Conservation (phyloP, 1,140 invertebrate genomes). For the Mercenaria mercenaria region DNA sequence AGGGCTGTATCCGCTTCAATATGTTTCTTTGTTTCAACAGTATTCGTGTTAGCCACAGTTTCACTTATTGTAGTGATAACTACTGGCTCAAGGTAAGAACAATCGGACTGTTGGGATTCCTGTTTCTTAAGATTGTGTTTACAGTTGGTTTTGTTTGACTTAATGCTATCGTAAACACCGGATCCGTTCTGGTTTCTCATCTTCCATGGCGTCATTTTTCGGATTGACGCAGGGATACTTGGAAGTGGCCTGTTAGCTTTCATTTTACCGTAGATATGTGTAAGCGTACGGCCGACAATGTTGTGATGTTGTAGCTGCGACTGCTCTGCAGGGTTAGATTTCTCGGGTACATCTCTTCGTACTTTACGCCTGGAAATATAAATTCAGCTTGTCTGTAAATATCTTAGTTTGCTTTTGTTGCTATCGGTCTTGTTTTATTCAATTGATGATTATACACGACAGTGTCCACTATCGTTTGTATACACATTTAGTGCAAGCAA, state of each 20-base stretch:
- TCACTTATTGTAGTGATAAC: background rate
- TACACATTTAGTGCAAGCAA: too few relatives aligned
- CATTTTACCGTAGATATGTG: slow-evolving; percentile 17
- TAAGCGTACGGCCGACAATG: background rate
- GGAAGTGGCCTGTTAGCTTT: slow-evolving; percentile 21
- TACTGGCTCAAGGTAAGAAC: slow-evolving; percentile 5
- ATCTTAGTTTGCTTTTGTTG: too few relatives aligned
- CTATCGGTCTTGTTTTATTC: too few relatives aligned
- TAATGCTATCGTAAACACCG: slow-evolving; percentile 5
- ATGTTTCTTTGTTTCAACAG: background rate
- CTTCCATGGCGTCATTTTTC: background rate
- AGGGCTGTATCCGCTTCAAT: background rate
- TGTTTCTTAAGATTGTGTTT: background rate
- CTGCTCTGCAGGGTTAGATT: background rate
- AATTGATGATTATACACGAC: too few relatives aligned
- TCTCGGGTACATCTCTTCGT: background rate
- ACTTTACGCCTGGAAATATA: background rate
- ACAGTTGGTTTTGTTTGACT: background rate
- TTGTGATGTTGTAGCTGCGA: background rate
- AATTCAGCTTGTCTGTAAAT: background rate
- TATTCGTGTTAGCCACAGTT: background rate
- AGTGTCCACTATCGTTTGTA: too few relatives aligned
- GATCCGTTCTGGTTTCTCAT: background rate
- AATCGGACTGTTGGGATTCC: background rate
- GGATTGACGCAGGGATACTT: background rate